Base-by-base conservation (phyloP, 2,888 invertebrate species). In the Dryocosmus kuriphilus region DNA sequence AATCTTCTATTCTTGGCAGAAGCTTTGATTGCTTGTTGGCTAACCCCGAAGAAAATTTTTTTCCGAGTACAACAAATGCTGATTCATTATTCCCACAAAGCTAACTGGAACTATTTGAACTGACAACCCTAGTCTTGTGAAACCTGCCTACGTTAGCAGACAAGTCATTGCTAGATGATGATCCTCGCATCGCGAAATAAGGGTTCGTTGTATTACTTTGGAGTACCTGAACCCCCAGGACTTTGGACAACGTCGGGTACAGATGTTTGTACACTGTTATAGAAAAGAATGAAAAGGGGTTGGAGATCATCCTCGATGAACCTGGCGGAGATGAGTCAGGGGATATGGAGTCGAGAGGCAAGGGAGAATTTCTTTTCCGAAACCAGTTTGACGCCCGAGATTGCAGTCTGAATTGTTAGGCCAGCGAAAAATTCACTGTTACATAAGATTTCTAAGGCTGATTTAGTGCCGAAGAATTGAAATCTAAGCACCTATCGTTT, bases 231-330 rank as follows among this genome's bases (percentile, higher is more conserved):
- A 51, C 38, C 65, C 65, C 24, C 65, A 27, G 65, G 38, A 65
- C 71, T 11, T 30, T 76, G 76, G 38, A 46, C 55, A 80, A 80
- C 79, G 74, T 71, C 46, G 65, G 80, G 75, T 79, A 80, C 77
- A 80, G 81, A 83, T 85, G 78, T 80, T 81, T 79, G 83, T 79
- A 83, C 81, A 81, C 84, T 77, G 78, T 74, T 78, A 79, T 73
- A 65, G 80, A 74, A 80, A 77, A 76, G 80, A 77, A 76, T 75
- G 79, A 55, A 74, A 77, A 74, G 79, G 74, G 74, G 62, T 71
- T 71, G 71, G 9, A 9, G 51, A 71, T 71, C 71, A 71, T 71
- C 30, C 67, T n/a, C 41, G 63, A 63, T 63, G n/a, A 63, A 63
- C 16, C 46, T 51, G 65, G 76, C n/a, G 79, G 78, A 85, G 73